A percentile compares a stretch with the other conserved stretches of the same genome.
These are phyloP conservation scores for Hypothenemus hampei DNA, from an alignment of 1,140 invertebrate genomes.

Conservation along the genomic window DNA sequence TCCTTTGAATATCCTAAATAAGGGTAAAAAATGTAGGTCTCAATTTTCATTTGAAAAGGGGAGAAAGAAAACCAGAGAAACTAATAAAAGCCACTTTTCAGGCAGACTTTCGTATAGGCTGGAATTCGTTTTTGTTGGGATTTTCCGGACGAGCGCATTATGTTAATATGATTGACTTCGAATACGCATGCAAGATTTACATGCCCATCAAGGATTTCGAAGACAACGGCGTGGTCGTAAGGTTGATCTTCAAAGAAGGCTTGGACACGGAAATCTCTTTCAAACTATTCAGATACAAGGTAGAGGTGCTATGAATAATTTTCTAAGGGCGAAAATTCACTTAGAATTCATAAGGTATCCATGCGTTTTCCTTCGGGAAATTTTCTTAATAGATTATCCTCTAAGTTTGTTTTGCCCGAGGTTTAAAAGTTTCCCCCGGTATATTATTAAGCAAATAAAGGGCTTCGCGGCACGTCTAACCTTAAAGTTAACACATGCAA, in stretches of 20 bases:
- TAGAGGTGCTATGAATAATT: too few relatives aligned
- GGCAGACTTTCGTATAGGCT: constrained; percentile 67
- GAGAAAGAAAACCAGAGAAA: constrained; percentile 15
- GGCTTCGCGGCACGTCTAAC: constrained; percentile 12
- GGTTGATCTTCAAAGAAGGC: constrained; percentile 57
- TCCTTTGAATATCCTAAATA: too few relatives aligned
- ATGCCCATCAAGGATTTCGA: constrained; percentile 69
- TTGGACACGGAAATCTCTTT: constrained; percentile 65
- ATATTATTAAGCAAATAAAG: constrained; percentile 24
- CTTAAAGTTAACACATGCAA: constrained; percentile 11
- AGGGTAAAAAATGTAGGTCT: background rate
- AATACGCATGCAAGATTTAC: constrained; percentile 70
- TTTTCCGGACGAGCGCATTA: constrained; percentile 72
- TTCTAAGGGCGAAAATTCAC: constrained; percentile 10
- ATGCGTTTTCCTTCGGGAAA: constrained; percentile 17
- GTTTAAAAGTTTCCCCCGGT: constrained; percentile 13
- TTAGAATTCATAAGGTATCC: background rate
- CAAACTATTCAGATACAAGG: constrained; percentile 60
- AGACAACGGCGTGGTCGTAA: constrained; percentile 66
- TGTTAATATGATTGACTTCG: constrained; percentile 62
- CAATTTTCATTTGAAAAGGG: constrained; percentile 4
- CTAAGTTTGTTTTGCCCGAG: constrained; percentile 20
- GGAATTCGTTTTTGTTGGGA: constrained; percentile 67
- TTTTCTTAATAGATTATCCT: constrained; percentile 28
- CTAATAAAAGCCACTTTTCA: constrained; percentile 39